Conservation (phyloP, 2,888 invertebrate genomes). For the Amblyjoppa fuscipennis region DNA sequence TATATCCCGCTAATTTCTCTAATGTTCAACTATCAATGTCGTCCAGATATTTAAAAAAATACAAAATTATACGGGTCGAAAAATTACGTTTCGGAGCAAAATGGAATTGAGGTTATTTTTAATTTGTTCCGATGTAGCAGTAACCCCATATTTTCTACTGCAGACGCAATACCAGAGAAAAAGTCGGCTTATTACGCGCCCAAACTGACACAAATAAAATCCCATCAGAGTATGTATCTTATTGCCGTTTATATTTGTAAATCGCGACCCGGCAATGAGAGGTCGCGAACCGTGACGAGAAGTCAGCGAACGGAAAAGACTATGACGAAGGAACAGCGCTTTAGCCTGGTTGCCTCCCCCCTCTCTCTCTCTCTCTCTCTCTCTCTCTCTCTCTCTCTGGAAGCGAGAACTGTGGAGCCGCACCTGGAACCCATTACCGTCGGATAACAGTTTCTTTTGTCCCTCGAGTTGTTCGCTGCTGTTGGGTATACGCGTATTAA, state of each 20-base stretch:
- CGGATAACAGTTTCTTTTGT: conserved; percentile 78
- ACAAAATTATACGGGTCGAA: background rate
- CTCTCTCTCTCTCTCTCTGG: background rate
- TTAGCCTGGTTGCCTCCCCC: conserved; percentile 11
- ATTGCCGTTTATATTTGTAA: conserved; percentile 30
- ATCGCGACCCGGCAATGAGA: conserved; percentile 52
- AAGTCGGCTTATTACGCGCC: no score
- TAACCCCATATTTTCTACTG: no score
- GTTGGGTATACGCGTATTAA: conserved; percentile 72
- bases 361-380: no score
- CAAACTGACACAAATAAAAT: no score
- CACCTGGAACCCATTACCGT: conserved; percentile 80
- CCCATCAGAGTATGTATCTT: no score
- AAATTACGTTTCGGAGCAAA: no score
- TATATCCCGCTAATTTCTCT: background rate
- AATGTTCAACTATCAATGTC: background rate
- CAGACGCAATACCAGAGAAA: no score
- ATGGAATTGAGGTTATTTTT: no score
- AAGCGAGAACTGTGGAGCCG: conserved; percentile 57
- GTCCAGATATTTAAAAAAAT: background rate
- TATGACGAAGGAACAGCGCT: conserved; percentile 20
- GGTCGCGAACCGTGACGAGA: conserved; percentile 63
- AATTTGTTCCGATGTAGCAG: no score
- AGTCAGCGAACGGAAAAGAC: conserved; percentile 56
- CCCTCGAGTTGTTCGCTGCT: conserved; percentile 67